phyloP scores from a whole-genome alignment of 2,797 vertebrate species.

The Microctenopoma steveboyesi region DNA sequence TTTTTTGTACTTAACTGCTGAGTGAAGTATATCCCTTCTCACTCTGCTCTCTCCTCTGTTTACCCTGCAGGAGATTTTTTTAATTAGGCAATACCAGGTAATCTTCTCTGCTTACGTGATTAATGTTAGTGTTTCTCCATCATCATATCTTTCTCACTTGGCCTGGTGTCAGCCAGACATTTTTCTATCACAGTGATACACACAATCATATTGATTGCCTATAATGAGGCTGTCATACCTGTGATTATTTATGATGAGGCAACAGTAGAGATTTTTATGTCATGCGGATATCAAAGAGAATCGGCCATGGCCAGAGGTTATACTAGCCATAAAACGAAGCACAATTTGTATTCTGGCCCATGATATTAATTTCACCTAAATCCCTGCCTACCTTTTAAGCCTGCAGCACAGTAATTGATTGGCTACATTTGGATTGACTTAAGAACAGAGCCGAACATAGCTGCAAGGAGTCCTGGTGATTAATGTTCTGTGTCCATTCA shows the following conservation, averaged over 20 bases:
- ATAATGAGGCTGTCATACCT: conserved; percentile 63
- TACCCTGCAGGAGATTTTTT: conserved; percentile 45
- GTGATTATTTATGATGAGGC: conserved; percentile 56
- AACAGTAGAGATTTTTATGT: conserved; percentile 41
- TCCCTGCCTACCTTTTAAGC: conserved; percentile 25
- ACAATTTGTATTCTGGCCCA: conserved; percentile 41
- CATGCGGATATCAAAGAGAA: conserved; percentile 42
- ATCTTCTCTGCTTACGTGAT: conserved; percentile 64
- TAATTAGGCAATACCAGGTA: conserved; percentile 60
- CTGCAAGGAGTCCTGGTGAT: conserved; percentile 35
- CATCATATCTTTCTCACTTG: conserved; percentile 45
- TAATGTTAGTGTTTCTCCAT: conserved; percentile 65
- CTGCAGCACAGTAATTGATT: conserved; percentile 47
- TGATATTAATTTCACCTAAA: conserved; percentile 34
- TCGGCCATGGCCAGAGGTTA: not conserved
- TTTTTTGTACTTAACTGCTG: conserved; percentile 56
- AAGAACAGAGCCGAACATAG: conserved; percentile 17
- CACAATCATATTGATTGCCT: conserved; percentile 64
- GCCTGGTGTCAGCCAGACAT: conserved; percentile 24
- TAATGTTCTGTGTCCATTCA: conserved; percentile 24
- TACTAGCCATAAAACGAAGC: not conserved
- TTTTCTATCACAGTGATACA: conserved; percentile 43
- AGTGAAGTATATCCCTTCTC: conserved; percentile 34
- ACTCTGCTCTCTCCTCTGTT: conserved; percentile 27
- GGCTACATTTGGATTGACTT: conserved; percentile 42